Evolutionary conservation across 1,140 invertebrate species (phyloP), one percentile per base, ranked within the genome.

Genomic region (Bacillus rossius): DNA sequence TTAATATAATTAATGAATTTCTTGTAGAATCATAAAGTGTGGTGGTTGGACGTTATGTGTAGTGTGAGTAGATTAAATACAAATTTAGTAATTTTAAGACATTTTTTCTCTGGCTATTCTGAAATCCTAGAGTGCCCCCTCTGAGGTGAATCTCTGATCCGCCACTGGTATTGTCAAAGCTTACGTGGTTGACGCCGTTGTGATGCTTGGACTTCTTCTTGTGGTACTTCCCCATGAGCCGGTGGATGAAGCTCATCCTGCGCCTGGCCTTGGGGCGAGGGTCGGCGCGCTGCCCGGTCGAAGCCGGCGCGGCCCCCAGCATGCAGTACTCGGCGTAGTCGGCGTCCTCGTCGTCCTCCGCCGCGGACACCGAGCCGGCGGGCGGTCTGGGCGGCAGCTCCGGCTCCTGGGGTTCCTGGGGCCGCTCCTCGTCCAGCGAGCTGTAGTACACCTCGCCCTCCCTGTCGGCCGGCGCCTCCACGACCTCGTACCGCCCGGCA

Each of bases 381-480:
- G 2, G 3, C 41, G 52, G 52, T 8, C 52, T 7, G 19, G 52
- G 52, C 2, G 52, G 52, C 8, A 54, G 29, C 17, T 17, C 40
- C n/a, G 52, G 52, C 37, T 54, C 52, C 10, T 10, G 16, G 2
- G 48, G 8, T 8, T 25, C 16, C 7, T 16, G 14, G 5, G 1
- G 23, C 14, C 34, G 16, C 14, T 50, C 3, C 23, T 13, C 16
- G n/a, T 41, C 37, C 22, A 40, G 41, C 8, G n/a, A 17, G 10
- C 37, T 34, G 22, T 54, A 54, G 14, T 54, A 54, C 16, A 40
- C 25, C 8, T 54, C 37, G 17, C 41, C 52, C 8, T 45, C 50
- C 8, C 0, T 19, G n/a, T 52, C 17, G n/a, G 23, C 45, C 29
- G 16, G 0, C 3, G 7, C 8, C n/a, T n/a, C n/a, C n/a, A n/a